A percentile compares a stretch with the other conserved stretches of the same genome.
Conservation (phyloP, 2,888 invertebrate species). For the Amblyjoppa proteus region DNA sequence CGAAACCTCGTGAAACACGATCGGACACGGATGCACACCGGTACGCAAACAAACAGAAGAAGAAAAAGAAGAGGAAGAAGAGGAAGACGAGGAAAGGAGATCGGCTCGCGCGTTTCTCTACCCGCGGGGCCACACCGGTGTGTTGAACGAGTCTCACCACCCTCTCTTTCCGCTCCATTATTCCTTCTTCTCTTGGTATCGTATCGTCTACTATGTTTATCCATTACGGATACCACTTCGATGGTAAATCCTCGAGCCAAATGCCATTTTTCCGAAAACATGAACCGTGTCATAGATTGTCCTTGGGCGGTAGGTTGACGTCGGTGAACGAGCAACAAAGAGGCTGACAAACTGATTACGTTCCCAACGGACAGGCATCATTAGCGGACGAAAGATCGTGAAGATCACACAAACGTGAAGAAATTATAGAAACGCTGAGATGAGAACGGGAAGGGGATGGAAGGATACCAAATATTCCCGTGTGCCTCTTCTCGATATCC, state of each 20-base stretch:
- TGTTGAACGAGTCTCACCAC: conserved; percentile 57
- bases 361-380: neutral
- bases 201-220: conserved; percentile 13
- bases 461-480: conserved; percentile 30
- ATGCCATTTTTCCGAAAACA: conserved; percentile 26
- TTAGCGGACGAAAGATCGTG: neutral
- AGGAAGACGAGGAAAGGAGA: conserved; percentile 49
- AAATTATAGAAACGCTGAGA: conserved; percentile 19
- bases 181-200: conserved; percentile 31
- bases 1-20: conserved; percentile 83
- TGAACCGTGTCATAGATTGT: neutral
- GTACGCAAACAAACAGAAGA: conserved; percentile 81
- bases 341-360: neutral
- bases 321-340: neutral
- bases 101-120: conserved; percentile 61
- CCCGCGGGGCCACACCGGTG: conserved; percentile 64
- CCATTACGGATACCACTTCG: conserved; percentile 22
- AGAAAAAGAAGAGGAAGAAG: conserved; percentile 57
- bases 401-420: conserved; percentile 2
- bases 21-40: conserved; percentile 83
- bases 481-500: conserved; percentile 48
- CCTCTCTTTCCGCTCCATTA: conserved; percentile 48
- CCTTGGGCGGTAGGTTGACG: neutral
- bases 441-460: conserved; percentile 13
- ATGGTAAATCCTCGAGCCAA: conserved; percentile 36